These are phyloP conservation scores for Ceyx cyanopectus DNA, from an alignment of 2,113 vertebrate species.

Conservation along the genomic window DNA sequence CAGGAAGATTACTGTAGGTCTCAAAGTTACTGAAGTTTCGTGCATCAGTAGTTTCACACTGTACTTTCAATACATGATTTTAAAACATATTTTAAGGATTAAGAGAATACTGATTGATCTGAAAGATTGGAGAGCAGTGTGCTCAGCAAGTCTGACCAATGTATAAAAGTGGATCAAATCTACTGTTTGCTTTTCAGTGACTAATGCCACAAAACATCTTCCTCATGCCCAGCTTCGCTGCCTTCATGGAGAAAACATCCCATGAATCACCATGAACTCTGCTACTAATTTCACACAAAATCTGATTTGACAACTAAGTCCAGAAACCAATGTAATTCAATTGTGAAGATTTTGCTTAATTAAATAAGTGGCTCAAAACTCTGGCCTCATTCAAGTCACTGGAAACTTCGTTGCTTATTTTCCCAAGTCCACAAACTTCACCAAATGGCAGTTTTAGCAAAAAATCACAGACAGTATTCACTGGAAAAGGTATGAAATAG, in stretches of 20 bases:
- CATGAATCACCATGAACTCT: not conserved
- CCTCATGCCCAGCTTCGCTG: conserved; percentile 47
- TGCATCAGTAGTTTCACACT: not conserved
- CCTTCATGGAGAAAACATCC: conserved; percentile 7
- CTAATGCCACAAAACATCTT: conserved; percentile 40
- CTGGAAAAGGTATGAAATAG: not conserved
- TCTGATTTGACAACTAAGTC: not conserved
- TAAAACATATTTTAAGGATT: not conserved
- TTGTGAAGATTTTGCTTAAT: not conserved
- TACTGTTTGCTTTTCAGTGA: conserved; percentile 52
- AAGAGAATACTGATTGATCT: conserved; percentile 12
- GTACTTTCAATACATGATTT: not conserved
- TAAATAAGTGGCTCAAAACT: not conserved
- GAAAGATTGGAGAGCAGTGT: not conserved
- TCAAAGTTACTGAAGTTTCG: not conserved
- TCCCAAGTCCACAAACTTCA: not conserved
- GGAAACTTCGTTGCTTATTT: not conserved
- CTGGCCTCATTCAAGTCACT: not conserved
- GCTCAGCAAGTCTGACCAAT: not conserved
- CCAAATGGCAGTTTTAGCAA: not conserved
- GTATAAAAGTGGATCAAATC: not conserved
- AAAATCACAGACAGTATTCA: not conserved
- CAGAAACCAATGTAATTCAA: not conserved
- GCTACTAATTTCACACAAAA: conserved; percentile 6
- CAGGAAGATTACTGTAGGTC: not conserved